phyloP scores from a whole-genome alignment of 1,140 invertebrate genomes.

The Eupeodes corollae region DNA sequence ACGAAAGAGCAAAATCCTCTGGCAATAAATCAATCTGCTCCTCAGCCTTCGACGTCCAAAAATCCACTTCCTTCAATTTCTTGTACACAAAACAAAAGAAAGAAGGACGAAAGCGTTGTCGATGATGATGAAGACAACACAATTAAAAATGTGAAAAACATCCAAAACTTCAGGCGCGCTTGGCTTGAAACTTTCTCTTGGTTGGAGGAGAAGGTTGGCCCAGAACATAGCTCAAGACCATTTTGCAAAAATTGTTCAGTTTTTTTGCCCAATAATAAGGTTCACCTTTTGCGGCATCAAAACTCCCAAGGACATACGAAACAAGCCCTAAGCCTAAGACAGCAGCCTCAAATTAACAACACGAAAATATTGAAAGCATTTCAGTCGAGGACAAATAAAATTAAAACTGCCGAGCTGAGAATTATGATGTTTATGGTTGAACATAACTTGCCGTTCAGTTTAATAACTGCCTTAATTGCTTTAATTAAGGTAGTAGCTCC shows the following conservation, averaged over 20 bases:
- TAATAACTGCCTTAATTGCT: slow-evolving; percentile 13
- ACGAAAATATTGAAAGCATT: not conserved
- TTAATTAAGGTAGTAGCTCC: slow-evolving; percentile 9
- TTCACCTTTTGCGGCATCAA: not conserved
- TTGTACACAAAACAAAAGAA: too few relatives aligned
- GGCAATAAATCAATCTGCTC: too few relatives aligned
- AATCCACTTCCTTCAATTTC: too few relatives aligned
- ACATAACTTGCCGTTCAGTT: slow-evolving; percentile 14
- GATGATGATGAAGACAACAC: too few relatives aligned
- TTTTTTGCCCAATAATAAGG: not conserved
- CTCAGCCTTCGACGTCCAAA: too few relatives aligned
- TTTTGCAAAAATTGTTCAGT: not conserved
- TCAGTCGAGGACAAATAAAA: not conserved
- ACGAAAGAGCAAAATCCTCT: too few relatives aligned
- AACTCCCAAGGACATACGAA: not conserved
- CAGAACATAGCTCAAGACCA: too few relatives aligned
- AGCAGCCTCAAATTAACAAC: not conserved
- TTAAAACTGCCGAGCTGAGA: slow-evolving; percentile 12
- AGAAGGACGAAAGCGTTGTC: too few relatives aligned
- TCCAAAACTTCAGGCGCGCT: too few relatives aligned
- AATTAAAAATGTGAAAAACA: too few relatives aligned
- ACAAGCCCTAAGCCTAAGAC: not conserved
- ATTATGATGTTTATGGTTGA: slow-evolving; percentile 12
- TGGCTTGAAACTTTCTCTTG: too few relatives aligned
- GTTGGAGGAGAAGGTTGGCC: too few relatives aligned